phyloP scores from a whole-genome alignment of 1,140 invertebrate genomes.

The Streblospio benedicti region DNA sequence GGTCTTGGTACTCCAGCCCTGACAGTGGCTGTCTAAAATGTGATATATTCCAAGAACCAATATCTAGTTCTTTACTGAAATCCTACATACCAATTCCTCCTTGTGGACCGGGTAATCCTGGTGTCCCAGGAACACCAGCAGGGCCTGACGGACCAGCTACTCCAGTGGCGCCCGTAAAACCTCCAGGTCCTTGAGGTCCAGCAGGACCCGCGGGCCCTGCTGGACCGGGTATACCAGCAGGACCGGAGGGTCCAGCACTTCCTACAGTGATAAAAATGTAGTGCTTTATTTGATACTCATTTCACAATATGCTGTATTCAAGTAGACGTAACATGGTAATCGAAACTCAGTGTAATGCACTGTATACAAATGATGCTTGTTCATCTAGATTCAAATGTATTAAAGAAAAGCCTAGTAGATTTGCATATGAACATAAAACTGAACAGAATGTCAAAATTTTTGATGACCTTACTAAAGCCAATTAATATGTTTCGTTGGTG shows the following conservation, averaged over 20 bases:
- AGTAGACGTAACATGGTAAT: background rate
- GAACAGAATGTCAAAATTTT: background rate
- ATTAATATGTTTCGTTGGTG: background rate
- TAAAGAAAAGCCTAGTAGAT: background rate
- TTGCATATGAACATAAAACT: background rate
- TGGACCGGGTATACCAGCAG: background rate
- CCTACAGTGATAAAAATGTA: background rate
- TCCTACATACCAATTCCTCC: background rate
- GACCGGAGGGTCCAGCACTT: background rate
- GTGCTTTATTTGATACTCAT: background rate
- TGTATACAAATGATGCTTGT: background rate
- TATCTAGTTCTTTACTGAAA: background rate
- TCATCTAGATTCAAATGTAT: background rate
- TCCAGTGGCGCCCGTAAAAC: background rate
- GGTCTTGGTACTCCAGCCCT: constrained; percentile 14
- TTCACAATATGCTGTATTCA: background rate
- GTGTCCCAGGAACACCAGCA: constrained; percentile 5
- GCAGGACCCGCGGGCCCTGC: background rate
- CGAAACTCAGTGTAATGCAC: background rate
- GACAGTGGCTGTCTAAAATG: background rate
- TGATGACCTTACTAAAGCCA: background rate
- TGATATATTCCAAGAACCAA: background rate
- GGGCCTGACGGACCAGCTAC: background rate
- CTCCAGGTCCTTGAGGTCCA: background rate
- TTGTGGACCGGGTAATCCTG: background rate